Percentiles rank a stretch among this genome's conserved stretches.
Conservation (phyloP, 2,888 invertebrate genomes). For the Noctua janthe region DNA sequence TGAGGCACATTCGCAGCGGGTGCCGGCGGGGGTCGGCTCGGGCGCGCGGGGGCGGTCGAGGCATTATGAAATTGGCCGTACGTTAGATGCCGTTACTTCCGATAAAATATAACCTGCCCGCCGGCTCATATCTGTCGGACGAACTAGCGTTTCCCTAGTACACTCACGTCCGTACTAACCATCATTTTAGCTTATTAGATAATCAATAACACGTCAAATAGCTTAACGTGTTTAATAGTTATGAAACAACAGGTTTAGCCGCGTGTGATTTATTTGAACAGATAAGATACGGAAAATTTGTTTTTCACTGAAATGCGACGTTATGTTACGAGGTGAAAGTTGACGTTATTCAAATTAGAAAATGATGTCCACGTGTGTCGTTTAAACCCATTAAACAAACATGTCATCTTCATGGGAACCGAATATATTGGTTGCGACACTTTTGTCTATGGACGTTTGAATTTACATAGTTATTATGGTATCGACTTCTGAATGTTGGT, state of each 20-base stretch:
- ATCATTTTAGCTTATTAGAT: conserved; percentile 81
- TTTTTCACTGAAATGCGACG: conserved; percentile 59
- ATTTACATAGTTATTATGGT: conserved; percentile 6
- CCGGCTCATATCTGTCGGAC: conserved; percentile 88
- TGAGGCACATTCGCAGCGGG: conserved; percentile 87
- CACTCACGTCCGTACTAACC: conserved; percentile 81
- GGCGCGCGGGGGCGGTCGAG: conserved; percentile 79
- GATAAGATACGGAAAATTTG: conserved; percentile 65
- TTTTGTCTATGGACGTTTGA: conserved; percentile 38
- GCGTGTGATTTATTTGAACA: conserved; percentile 61
- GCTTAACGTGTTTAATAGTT: conserved; percentile 62
- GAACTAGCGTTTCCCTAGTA: conserved; percentile 76
- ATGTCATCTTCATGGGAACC: conserved; percentile 63
- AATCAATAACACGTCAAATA: conserved; percentile 77
- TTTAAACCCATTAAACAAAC: conserved; percentile 52
- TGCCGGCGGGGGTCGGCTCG: conserved; percentile 68
- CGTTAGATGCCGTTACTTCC: conserved; percentile 89
- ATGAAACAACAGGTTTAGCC: conserved; percentile 64
- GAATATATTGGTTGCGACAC: conserved; percentile 47
- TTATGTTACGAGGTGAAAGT: conserved; percentile 62
- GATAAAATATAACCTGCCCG: conserved; percentile 89
- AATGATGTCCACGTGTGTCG: conserved; percentile 52
- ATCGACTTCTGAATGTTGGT: conserved; percentile 8
- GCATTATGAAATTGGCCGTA: conserved; percentile 91
- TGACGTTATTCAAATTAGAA: conserved; percentile 63